These are phyloP conservation scores for Synanthedon tipuliformis DNA, from an alignment of 2,888 invertebrate species.

Conservation along the genomic window DNA sequence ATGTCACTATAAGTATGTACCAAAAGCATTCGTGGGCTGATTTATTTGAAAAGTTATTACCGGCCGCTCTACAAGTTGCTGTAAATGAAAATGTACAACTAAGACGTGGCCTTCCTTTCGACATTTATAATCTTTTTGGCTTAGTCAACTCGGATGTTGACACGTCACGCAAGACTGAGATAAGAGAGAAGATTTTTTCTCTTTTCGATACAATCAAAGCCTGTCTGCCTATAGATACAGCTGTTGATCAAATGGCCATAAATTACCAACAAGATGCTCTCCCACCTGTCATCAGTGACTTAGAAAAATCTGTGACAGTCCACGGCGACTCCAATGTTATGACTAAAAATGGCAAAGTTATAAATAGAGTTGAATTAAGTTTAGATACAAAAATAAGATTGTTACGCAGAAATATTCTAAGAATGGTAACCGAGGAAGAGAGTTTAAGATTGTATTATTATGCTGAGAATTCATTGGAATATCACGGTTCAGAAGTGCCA, in stretches of 20 bases:
- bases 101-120: conserved; percentile 82
- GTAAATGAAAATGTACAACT: conserved; percentile 77
- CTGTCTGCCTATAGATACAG: conserved; percentile 78
- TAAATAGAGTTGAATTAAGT: conserved; percentile 74
- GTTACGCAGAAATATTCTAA: conserved; percentile 66
- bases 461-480: conserved; percentile 86
- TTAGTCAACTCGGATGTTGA: conserved; percentile 70
- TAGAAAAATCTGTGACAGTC: conserved; percentile 78
- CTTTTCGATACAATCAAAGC: conserved; percentile 72
- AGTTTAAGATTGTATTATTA: conserved; percentile 80
- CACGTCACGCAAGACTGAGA: conserved; percentile 51
- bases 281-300: conserved; percentile 80
- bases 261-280: conserved; percentile 87
- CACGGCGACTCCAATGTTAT: conserved; percentile 79
- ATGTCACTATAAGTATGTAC: conserved; percentile 93
- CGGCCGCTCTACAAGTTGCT: conserved; percentile 79
- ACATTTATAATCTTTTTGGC: conserved; percentile 82
- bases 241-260: conserved; percentile 88
- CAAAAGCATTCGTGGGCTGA: conserved; percentile 93
- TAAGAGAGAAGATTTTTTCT: conserved; percentile 62
- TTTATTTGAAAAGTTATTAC: conserved; percentile 83
- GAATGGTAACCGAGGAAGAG: conserved; percentile 74
- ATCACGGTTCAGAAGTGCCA: conserved; percentile 81
- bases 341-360: conserved; percentile 71
- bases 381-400: conserved; percentile 74